Evolutionary conservation across 2,797 vertebrate genomes (phyloP).

Genomic region (Odontamblyopus lacepedii): DNA sequence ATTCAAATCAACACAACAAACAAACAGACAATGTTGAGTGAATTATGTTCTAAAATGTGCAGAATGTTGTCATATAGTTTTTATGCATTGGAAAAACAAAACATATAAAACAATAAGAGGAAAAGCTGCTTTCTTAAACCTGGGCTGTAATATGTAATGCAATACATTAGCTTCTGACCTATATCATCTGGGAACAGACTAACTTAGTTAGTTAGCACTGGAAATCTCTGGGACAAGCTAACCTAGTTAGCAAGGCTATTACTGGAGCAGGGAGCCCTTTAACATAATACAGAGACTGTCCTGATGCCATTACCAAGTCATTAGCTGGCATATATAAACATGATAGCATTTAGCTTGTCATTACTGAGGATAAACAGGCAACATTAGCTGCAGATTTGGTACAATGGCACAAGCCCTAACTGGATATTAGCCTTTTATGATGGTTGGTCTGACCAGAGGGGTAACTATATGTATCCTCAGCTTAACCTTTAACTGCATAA

Average conservation of each 20-base stretch:
- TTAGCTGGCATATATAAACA: constrained; percentile 60
- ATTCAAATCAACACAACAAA: not conserved
- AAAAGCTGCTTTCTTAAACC: constrained; percentile 18
- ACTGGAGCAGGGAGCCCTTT: constrained; percentile 77
- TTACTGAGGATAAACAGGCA: constrained; percentile 65
- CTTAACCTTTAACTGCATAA: constrained; percentile 22
- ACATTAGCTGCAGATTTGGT: constrained; percentile 46
- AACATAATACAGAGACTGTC: constrained; percentile 76
- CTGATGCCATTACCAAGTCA: constrained; percentile 77
- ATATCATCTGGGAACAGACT: constrained; percentile 55
- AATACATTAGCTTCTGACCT: constrained; percentile 73
- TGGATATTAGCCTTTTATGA: constrained; percentile 43
- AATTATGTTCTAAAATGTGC: not conserved
- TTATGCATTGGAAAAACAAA: not conserved
- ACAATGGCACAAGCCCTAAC: constrained; percentile 49
- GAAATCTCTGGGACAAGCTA: constrained; percentile 74
- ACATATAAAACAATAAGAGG: constrained; percentile 4
- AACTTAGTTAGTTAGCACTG: constrained; percentile 74
- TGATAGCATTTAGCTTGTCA: constrained; percentile 71
- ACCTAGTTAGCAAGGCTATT: constrained; percentile 78
- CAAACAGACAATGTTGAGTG: not conserved
- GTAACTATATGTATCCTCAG: constrained; percentile 44
- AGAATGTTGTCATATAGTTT: not conserved
- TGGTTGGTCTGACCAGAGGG: constrained; percentile 37
- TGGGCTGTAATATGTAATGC: constrained; percentile 54